Base-by-base conservation (phyloP, 2,113 vertebrate genomes). In the Calyptommatus sinebrachiatus region DNA sequence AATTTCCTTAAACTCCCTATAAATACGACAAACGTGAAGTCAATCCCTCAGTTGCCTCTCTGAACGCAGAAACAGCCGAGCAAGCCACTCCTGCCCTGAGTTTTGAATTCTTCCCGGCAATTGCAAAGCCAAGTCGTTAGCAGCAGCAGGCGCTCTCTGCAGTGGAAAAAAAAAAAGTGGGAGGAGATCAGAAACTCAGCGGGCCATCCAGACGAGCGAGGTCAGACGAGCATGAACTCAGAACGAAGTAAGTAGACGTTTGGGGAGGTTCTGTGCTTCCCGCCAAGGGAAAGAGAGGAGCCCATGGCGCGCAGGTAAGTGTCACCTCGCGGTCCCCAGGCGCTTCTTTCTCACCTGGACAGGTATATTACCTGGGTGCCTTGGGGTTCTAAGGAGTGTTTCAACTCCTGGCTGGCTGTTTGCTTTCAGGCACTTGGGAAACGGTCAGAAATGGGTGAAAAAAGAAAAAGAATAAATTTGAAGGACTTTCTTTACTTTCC, bases 1-100 rank as follows among this genome's bases (percentile, higher is more conserved):
- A 89, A 91, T 86, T 87, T 85, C 90, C 91, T 82, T 8, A 41
- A 31, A 61, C n/a, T 66, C 78, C 45, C 5, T 91, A 91, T 91
- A 92, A 57, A 85, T 86, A 84, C 79, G 84, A 76, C 31, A 5
- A 48, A 91, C 81, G 78, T 75, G 74, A 68, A 71, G 92, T 90
- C 91, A 81, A 62, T 9, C 41, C 21, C 68, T 57, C 87, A 87
- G 46, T 28, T n/a, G 78, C 67, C 61, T 1, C 18, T n/a, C n/a
- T 70, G 76, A 83, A 74, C 87, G 69, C 87, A 86, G 85, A n/a
- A 83, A 21, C 8, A 35, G 79, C 84, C 2, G 11, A 69, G 24
- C 1, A 3, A 16, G 14, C 76, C 83, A 1, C 75, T 29, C 46
- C 67, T 61, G 46, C 46, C 26, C 45, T 70, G n/a, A 26, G 3